Percentiles rank a stretch among this genome's conserved stretches.
Evolutionary conservation across 2,113 vertebrate genomes (phyloP).

Genomic region (Triplophysa dalaica): DNA sequence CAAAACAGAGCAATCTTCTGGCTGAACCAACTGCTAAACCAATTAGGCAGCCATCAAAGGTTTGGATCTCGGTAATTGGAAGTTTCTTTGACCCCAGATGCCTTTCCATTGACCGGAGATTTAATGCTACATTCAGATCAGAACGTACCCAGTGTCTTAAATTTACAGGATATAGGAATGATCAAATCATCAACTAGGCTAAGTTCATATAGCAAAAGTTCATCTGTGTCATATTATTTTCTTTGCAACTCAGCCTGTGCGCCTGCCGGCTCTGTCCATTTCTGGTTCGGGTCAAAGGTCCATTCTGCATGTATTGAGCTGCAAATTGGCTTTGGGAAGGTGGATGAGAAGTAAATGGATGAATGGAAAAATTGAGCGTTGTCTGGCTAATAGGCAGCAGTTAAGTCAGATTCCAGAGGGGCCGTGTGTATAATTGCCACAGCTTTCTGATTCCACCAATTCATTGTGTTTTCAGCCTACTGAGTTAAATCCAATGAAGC

Average conservation of each 20-base stretch:
- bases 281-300: constrained; percentile 19
- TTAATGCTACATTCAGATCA: no score
- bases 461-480: constrained; percentile 13
- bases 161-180: neutral
- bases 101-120: no score
- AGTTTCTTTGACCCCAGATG: neutral
- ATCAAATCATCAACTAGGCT: constrained; percentile 17
- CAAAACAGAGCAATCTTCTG: neutral
- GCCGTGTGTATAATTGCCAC: constrained; percentile 43
- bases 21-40: neutral
- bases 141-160: no score
- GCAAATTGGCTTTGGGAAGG: constrained; percentile 43
- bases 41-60: neutral
- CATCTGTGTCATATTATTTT: constrained; percentile 13
- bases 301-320: constrained; percentile 24
- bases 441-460: constrained; percentile 28
- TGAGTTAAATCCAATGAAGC: neutral
- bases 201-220: constrained; percentile 19
- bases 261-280: neutral
- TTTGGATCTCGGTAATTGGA: neutral
- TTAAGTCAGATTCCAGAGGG: constrained; percentile 41
- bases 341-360: constrained; percentile 1
- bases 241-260: constrained; percentile 19
- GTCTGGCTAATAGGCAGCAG: constrained; percentile 41
- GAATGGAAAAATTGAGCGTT: constrained; percentile 10